Base-by-base conservation (phyloP, 2,113 vertebrate genomes). In the Ophiodon elongatus region DNA sequence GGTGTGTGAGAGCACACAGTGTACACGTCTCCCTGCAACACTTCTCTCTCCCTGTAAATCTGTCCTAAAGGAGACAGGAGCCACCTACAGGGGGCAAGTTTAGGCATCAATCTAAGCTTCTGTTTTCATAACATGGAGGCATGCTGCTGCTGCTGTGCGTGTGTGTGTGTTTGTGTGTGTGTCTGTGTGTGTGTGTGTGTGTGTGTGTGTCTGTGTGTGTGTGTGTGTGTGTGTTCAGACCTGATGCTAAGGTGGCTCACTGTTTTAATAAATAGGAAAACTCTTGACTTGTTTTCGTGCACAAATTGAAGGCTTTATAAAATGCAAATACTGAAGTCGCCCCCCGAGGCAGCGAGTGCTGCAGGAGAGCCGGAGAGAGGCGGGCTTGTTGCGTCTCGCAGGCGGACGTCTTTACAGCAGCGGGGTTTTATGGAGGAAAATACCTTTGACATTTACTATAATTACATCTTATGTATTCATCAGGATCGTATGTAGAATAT, bases 351-450 rank as follows among this genome's bases (percentile, higher is more conserved):
- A 2, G 4, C 1, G 15, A 69, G 13, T 8, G 11, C 39, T 63
- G 37, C 50, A 21, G 54, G 68, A 68, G 45, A 47, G 75, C 54
- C 60, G 76, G 11, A 31, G 29, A 2, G 14, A 52, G 67, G 23
- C 19, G 35, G 90, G 65, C 94, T 47, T 85, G 93, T 85, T 69
- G 67, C 6, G 63, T 90, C 93, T 75, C 9, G 92, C 74, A 84
- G 59, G 2, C 68, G 19, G 43, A 14, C 65, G 85, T 79, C 84
- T 83, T 65, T 72, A 78, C 35, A 43, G 25, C 14, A 62, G 15
- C 79, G 10, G 13, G 2, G 4, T 52, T 77, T 59, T 3, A 72
- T 2, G 47, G 21, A 75, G 59, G 25, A 50, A 83, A 59, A 29
- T 6, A 62, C 35, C 25, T 29, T 1, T 25, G 41, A 2, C 41